Evolutionary conservation across 1,140 invertebrate genomes (phyloP).

Genomic region (Rhagoletis pomonella): DNA sequence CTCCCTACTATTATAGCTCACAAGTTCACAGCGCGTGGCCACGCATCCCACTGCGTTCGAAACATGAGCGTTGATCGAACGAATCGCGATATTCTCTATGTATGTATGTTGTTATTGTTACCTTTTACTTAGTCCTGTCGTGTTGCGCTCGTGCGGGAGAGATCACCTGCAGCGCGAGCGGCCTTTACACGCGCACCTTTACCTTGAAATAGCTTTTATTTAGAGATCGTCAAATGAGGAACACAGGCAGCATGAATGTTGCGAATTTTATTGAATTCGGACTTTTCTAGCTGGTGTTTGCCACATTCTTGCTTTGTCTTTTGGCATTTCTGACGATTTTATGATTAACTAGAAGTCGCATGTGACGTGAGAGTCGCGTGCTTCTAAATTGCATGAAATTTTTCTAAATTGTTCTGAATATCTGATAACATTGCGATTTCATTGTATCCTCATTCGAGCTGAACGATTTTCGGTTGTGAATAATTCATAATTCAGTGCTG

Average conservation of each 20-base stretch:
- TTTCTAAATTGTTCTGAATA: neutral
- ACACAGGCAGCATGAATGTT: neutral
- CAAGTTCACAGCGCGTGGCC: neutral
- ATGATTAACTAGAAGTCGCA: slow-evolving; percentile 50
- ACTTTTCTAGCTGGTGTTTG: no score
- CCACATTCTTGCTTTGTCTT: neutral
- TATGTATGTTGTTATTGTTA: neutral
- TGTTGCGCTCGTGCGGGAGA: neutral
- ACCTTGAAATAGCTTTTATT: neutral
- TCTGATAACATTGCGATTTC: neutral
- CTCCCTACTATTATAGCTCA: no score
- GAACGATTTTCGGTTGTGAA: no score
- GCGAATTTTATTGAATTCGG: neutral
- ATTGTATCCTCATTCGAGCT: no score
- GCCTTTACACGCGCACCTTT: neutral
- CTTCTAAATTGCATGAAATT: slow-evolving; percentile 59
- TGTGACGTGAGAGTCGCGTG: slow-evolving; percentile 61
- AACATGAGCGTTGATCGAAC: neutral
- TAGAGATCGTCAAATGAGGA: neutral
- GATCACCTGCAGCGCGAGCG: neutral
- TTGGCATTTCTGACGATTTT: neutral
- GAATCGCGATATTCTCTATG: neutral
- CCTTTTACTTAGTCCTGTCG: neutral
- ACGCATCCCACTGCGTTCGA: slow-evolving; percentile 56
- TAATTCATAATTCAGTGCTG: no score